Base-by-base conservation (phyloP, 2,113 vertebrate species). In the Oenanthe oenanthe region DNA sequence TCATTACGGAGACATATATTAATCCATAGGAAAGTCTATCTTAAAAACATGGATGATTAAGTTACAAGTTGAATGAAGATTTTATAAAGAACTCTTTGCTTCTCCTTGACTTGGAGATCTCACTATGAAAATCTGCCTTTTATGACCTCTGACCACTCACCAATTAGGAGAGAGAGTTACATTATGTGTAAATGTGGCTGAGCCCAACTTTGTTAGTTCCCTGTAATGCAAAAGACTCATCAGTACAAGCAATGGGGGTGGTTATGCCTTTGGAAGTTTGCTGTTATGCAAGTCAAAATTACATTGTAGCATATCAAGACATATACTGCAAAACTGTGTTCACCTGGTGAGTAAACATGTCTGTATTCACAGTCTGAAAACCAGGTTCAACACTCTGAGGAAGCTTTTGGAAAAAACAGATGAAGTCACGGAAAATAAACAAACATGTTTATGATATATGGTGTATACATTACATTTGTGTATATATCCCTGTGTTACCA, bases 121-220 rank as follows among this genome's bases (percentile, higher is more conserved):
- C 20, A 9, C 8, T 51, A 4, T 31, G 18, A 85, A 51, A 11
- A 26, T 12, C 2, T 53, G 2, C 9, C 36, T 45, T 58, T 81
- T 13, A 28, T n/a, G 13, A 54, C 9, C 13, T 78, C 60, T 36
- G 13, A 57, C 7, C 13, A 53, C 6, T 36, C 2, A 42, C 8
- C 6, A 13, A 6, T 26, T 38, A 58, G 18, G 8, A 74, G 13
- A 53, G 29, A 36, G 0, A 4, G 12, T 29, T 76, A 6, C 3
- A 34, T 26, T 38, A n/a, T 5, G 4, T 13, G 13, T 13, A 79
- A 53, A 50, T 9, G 15, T 38, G n/a, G 12, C 8, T 82, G 17
- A 79, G 11, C 1, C 0, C 1, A 45, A 6, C 15, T 63, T n/a
- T 61, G 3, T 61, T 47, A 62, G 16, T 3, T 34, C 53, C 2